phyloP scores from a whole-genome alignment of 2,888 invertebrate genomes.

The Amphipoea lucens region DNA sequence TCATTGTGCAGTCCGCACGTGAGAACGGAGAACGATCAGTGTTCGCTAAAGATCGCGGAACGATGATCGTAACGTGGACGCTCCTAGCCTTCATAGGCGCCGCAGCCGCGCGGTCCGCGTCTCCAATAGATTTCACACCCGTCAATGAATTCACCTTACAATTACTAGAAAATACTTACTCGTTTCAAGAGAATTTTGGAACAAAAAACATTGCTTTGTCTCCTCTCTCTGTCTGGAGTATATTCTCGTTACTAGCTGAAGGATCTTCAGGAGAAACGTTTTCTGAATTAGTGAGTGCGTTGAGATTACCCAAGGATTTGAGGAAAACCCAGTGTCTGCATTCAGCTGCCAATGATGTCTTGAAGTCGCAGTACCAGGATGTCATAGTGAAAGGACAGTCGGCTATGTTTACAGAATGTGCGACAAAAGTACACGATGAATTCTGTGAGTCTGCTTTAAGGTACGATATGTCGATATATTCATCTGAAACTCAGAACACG shows the following conservation, averaged over 20 bases:
- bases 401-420: constrained; percentile 81
- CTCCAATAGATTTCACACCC: constrained; percentile 77
- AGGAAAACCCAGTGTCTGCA: constrained; percentile 82
- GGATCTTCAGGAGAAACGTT: constrained; percentile 85
- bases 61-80: constrained; percentile 78
- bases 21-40: constrained; percentile 81
- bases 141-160: constrained; percentile 83
- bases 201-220: constrained; percentile 82
- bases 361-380: constrained; percentile 77
- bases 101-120: constrained; percentile 74
- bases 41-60: constrained; percentile 70
- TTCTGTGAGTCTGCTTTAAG: constrained; percentile 82
- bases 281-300: constrained; percentile 78
- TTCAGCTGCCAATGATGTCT: constrained; percentile 75
- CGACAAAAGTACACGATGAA: constrained; percentile 80
- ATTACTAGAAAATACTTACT: constrained; percentile 82
- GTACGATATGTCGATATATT: constrained; percentile 89
- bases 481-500: constrained; percentile 90
- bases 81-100: constrained; percentile 73
- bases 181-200: constrained; percentile 83
- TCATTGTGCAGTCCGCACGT: constrained; percentile 80
- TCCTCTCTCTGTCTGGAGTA: constrained; percentile 86
- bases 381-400: constrained; percentile 79
- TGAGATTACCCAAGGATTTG: constrained; percentile 80
- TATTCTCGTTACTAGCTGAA: constrained; percentile 84